A percentile compares a stretch with the other conserved stretches of the same genome.
These are phyloP conservation scores for Mastigias papua DNA, from an alignment of 30 jellyfish, hydroid and myxozoan genomes.

Conservation along the genomic window DNA sequence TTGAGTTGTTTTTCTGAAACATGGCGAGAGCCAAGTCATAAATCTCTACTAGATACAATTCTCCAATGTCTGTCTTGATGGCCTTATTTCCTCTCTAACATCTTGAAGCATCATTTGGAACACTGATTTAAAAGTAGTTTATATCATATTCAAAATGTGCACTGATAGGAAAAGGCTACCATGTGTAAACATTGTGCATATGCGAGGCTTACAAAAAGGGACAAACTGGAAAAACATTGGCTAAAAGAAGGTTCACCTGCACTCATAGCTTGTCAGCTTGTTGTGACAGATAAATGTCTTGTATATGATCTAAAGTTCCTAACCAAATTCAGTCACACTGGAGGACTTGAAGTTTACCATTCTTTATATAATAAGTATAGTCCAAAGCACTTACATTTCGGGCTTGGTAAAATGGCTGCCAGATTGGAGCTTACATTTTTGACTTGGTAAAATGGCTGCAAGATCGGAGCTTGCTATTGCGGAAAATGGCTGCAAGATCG, in stretches of 20 bases:
- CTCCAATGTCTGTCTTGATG: too few relatives aligned
- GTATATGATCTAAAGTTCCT: constrained; percentile 5
- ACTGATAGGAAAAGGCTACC: constrained; percentile 39
- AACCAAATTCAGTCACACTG: constrained; percentile 47
- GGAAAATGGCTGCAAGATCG: too few relatives aligned
- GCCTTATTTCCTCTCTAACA: too few relatives aligned
- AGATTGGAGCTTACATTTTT: too few relatives aligned
- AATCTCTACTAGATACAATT: background rate
- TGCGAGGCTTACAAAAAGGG: constrained; percentile 1
- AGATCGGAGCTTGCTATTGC: too few relatives aligned
- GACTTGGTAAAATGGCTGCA: too few relatives aligned
- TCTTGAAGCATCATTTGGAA: too few relatives aligned
- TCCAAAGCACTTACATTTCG: constrained; percentile 48
- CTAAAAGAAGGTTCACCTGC: constrained; percentile 34
- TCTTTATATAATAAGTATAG: constrained; percentile 33
- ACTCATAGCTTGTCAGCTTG: background rate
- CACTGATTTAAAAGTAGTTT: too few relatives aligned
- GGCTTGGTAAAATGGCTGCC: constrained; percentile 45
- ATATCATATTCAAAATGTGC: constrained; percentile 26
- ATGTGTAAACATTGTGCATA: constrained; percentile 16
- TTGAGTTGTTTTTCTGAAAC: constrained; percentile 51
- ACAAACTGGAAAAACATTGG: constrained; percentile 9
- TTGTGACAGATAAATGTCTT: constrained; percentile 40
- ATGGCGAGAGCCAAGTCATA: constrained; percentile 40
- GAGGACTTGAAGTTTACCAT: constrained; percentile 46